A percentile compares a stretch with the other conserved stretches of the same genome.
Evolutionary conservation across 1,140 invertebrate genomes (phyloP).

Genomic region (Octopus sinensis): DNA sequence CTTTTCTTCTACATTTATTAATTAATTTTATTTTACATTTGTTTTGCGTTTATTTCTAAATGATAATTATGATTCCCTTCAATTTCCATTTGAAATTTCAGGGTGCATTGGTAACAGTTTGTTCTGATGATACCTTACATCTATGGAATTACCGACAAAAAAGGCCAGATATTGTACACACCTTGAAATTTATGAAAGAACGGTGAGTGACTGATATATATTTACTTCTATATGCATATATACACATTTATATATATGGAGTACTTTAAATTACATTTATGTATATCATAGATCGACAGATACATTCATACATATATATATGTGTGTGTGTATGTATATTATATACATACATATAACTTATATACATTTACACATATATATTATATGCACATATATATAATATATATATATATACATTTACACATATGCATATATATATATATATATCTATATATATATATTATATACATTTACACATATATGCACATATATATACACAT

Average conservation of each 20-base stretch:
- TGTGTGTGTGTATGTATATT: not conserved
- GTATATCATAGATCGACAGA: not conserved
- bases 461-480: too few species aligned
- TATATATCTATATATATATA: too few species aligned
- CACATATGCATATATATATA: too few species aligned
- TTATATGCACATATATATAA: too few species aligned
- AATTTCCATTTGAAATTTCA: conserved; percentile 35
- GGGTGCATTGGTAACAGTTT: conserved; percentile 89
- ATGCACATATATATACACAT: too few species aligned
- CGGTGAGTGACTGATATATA: conserved; percentile 63
- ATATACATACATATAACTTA: not conserved
- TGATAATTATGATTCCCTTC: too few species aligned
- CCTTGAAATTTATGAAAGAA: conserved; percentile 94
- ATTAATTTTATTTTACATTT: too few species aligned
- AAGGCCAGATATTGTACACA: conserved; percentile 86
- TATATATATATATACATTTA: too few species aligned
- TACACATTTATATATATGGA: not conserved
- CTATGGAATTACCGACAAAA: conserved; percentile 97
- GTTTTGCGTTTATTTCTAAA: too few species aligned
- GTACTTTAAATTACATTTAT: not conserved
- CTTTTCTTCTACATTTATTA: too few species aligned
- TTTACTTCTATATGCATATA: not conserved
- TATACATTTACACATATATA: not conserved
- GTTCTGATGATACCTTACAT: conserved; percentile 90
- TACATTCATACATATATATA: not conserved